Evolutionary conservation across 2,888 invertebrate genomes (phyloP).

Genomic region (Patella depressa): DNA sequence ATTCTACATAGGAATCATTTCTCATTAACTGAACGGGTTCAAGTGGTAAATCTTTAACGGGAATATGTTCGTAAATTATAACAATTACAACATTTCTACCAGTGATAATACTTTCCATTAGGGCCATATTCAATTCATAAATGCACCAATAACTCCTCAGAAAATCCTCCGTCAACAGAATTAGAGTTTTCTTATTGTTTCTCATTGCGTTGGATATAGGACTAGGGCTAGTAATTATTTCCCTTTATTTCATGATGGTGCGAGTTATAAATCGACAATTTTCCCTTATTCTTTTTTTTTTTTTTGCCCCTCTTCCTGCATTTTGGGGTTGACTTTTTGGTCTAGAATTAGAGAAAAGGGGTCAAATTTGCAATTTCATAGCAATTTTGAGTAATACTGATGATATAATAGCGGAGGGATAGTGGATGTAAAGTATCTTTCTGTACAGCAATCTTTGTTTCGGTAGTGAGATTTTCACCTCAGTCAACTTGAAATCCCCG

Average conservation of each 20-base stretch:
- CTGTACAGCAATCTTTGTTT: too few species aligned
- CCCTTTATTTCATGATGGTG: slow-evolving; percentile 20
- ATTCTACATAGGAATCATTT: slow-evolving; percentile 32
- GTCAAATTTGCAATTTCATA: too few species aligned
- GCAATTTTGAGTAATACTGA: too few species aligned
- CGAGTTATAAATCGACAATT: too few species aligned
- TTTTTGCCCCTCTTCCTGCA: too few species aligned
- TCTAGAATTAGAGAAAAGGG: too few species aligned
- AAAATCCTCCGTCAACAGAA: slow-evolving; percentile 41
- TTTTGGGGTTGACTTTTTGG: too few species aligned
- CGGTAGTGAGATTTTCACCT: too few species aligned
- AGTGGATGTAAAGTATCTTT: too few species aligned
- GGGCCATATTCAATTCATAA: slow-evolving; percentile 49
- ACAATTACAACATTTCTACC: slow-evolving; percentile 36
- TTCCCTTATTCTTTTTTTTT: too few species aligned
- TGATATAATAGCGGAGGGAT: too few species aligned
- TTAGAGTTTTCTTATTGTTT: slow-evolving; percentile 44
- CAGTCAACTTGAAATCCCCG: too few species aligned
- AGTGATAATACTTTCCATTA: slow-evolving; percentile 41
- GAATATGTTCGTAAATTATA: slow-evolving; percentile 38
- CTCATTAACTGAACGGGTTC: slow-evolving; percentile 29
- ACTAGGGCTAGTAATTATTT: slow-evolving; percentile 32
- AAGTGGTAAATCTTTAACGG: slow-evolving; percentile 30
- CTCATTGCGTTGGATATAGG: slow-evolving; percentile 45
- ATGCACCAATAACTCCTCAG: slow-evolving; percentile 41